Base-by-base conservation (phyloP, 2,113 vertebrate species). In the Scolopax mira region DNA sequence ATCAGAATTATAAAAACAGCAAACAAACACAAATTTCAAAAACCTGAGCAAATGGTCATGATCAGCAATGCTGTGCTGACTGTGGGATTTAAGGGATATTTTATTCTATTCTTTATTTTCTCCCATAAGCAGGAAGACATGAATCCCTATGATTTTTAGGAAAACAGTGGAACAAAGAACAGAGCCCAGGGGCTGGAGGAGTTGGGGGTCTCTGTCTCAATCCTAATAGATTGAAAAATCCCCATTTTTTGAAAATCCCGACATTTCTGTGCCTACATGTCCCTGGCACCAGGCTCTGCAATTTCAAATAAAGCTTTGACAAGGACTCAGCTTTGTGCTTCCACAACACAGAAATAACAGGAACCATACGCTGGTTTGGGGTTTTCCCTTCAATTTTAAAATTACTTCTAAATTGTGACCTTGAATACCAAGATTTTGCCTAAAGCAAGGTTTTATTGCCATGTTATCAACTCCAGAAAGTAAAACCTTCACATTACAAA, bases 321-420 rank as follows among this genome's bases (percentile, higher is more conserved):
- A 12, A 8, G 13, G 5, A 4, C 19, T 51, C 49, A 1, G 18
- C 57, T 57, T 57, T 23, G 22, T 17, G 35, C 60, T 60, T 57
- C 90, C 79, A 85, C 81, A 58, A 7, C 46, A 46, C 79, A 44
- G 62, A 85, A 87, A 42, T 9, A 88, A 83, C 73, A 69, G 79
- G 64, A 80, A 64, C 14, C 46, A 18, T n/a, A 22, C 11, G 14
- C 75, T 61, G 55, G 33, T 86, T 85, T 44, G 18, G 71, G 55
- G 28, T 37, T 89, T 79, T 78, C 55, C 82, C 49, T 94, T 96
- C 92, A 35, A 55, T 93, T 96, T 94, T 30, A 88, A 86, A 94
- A 83, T 88, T 48, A 64, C 85, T 88, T 52, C 71, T 77, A 75
- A 96, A 64, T 88, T 93, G 93, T 92, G 94, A 97, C 94, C 88